Conservation (phyloP, 2,888 invertebrate species). For the Panopea generosa region DNA sequence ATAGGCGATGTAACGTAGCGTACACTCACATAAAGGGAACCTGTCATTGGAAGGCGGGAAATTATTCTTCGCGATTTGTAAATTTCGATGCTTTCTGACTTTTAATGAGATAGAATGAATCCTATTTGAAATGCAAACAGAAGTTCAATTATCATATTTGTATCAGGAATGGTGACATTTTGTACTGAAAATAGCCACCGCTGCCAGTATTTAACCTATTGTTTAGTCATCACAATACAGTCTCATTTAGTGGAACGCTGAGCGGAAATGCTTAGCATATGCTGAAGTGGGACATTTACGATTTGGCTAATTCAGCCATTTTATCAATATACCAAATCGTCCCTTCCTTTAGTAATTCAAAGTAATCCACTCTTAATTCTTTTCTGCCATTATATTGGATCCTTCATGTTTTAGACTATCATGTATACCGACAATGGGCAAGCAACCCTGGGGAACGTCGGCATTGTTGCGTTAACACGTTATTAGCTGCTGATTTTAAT, state of each 20-base stretch:
- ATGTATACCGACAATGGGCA: constrained; percentile 28
- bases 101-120: constrained; percentile 64
- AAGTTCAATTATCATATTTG: constrained; percentile 62
- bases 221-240: constrained; percentile 23
- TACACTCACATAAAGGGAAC: constrained; percentile 47
- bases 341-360: constrained; percentile 26
- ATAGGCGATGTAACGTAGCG: constrained; percentile 49
- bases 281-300: constrained; percentile 26
- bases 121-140: constrained; percentile 66
- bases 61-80: constrained; percentile 66
- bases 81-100: constrained; percentile 64
- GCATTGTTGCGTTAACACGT: constrained; percentile 49
- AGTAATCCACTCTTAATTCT: constrained; percentile 28
- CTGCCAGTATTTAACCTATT: constrained; percentile 34
- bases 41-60: constrained; percentile 58
- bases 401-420: constrained; percentile 33
- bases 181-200: constrained; percentile 48
- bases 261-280: constrained; percentile 61
- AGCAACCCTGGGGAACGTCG: constrained; percentile 34
- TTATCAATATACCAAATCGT: constrained; percentile 26
- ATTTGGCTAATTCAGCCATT: constrained; percentile 42
- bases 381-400: constrained; percentile 40
- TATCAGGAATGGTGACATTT: constrained; percentile 53
- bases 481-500: constrained; percentile 54
- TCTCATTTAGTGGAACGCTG: constrained; percentile 33